Conservation (phyloP, 2,888 invertebrate genomes). For the Dermolepida albohirtum region DNA sequence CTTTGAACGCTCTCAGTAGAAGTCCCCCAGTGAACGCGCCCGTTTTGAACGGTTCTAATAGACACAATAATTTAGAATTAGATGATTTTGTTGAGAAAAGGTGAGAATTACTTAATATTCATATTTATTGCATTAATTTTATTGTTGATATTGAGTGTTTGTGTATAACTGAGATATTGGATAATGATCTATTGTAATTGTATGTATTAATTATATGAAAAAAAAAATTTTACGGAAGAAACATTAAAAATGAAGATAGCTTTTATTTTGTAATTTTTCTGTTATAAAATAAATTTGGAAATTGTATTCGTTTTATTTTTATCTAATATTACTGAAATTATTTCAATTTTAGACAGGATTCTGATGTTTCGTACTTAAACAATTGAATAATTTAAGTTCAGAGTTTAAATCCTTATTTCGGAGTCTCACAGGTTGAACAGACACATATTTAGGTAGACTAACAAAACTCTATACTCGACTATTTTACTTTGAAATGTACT, state of each 20-base stretch:
- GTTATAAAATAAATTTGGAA: conserved; percentile 15
- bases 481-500: too few relatives aligned
- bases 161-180: conserved; percentile 6
- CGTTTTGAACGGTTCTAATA: neutral
- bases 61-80: conserved; percentile 37
- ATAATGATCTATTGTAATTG: conserved; percentile 6
- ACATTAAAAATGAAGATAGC: neutral
- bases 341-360: too few relatives aligned
- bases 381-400: too few relatives aligned
- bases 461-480: too few relatives aligned
- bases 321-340: too few relatives aligned
- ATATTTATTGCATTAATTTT: conserved; percentile 10
- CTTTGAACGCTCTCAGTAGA: conserved; percentile 39
- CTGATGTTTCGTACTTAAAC: too few relatives aligned
- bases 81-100: conserved; percentile 40
- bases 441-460: too few relatives aligned
- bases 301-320: neutral
- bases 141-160: neutral
- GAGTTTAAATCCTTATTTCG: too few relatives aligned
- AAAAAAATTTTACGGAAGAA: neutral
- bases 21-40: conserved; percentile 34
- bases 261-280: conserved; percentile 33
- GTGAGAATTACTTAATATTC: conserved; percentile 38
- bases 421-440: too few relatives aligned
- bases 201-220: neutral